Base-by-base conservation (phyloP, 2,888 invertebrate species). In the Lydus trimaculatus region DNA sequence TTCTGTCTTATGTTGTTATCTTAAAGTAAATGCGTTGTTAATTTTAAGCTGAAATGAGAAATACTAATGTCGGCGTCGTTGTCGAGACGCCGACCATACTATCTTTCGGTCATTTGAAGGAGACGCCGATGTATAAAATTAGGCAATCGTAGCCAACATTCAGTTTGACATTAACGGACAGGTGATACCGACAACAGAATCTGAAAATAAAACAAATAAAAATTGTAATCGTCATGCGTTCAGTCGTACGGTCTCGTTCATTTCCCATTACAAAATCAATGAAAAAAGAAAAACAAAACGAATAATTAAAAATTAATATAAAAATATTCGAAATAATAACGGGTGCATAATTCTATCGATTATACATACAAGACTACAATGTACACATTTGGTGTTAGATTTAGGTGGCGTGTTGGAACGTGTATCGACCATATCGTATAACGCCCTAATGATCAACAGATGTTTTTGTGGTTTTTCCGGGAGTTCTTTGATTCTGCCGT, bases 171-270 rank as follows among this genome's bases (percentile, higher is more conserved):
- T 66, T 63, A 66, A 39, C 70, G 70, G 75, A 76, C 78, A 78
- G 78, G 76, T 78, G 78, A 76, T 73, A 67, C 67, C 72, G 72
- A 72, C 75, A 71, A 67, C 70, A 33, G 62, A 64, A 64, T 69
- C 71, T 52, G 68, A 75, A 76, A 78, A 76, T 76, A 76, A 66
- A 75, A 76, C 74, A 67, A 73, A 72, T 69, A 67, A 75, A 75
- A 43, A 73, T 64, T 56, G 1, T 25, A 25, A 25, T 13, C 56
- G 20, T 48, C 9, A 48, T 48, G 48, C 20, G 23, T 25, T 56
- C 56, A 15, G 56, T 56, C 8, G 56, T 56, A 25, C 1, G 20
- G 48, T 20, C 20, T 25, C 56, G 13, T 23, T 25, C 56, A 25
- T 15, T 56, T 25, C 56, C 13, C 56, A 25, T 17, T 23, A 48